These are phyloP conservation scores for cattle (Bos taurus) DNA, from an alignment of 2,113 vertebrate genomes.

Conservation along the genomic window ARS-UCD2.0 NC_037345.1:22177001-22177500, in stretches of 20 bases:
- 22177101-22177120: not conserved
- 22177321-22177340: not conserved
- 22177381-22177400: not conserved
- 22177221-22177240: not conserved
- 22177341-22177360: not conserved
- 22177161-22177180: not conserved
- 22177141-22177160: not conserved
- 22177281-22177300: not conserved
- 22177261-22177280: not conserved
- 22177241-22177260: not conserved
- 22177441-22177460: not conserved
- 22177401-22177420: not conserved
- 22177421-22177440: not conserved
- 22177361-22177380: not conserved
- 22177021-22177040: not conserved
- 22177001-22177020: not conserved
- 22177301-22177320: not conserved
- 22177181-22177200: not conserved
- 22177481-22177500: not conserved
- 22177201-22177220: accelerated
- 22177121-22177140: not conserved
- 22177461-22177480: not conserved
- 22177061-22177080: not conserved
- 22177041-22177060: not conserved
- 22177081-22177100: not conserved